Percentiles rank a stretch among this genome's conserved stretches.
Evolutionary conservation across 2,113 vertebrate genomes (phyloP).

Genomic region (Pluvialis apricaria): DNA sequence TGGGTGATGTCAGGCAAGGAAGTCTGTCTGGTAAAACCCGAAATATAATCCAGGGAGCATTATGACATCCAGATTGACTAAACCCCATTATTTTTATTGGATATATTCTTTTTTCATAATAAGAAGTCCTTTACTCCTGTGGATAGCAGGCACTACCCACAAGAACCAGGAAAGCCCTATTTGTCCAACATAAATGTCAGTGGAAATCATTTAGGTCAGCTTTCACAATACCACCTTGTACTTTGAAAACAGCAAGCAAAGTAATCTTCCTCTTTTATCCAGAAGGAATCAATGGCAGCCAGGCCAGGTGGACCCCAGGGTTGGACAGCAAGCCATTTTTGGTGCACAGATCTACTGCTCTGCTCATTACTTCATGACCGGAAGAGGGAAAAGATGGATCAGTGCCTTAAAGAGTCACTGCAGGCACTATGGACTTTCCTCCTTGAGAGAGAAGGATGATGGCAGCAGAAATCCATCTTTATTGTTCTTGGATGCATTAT

Average conservation of each 20-base stretch:
- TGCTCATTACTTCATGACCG: neutral
- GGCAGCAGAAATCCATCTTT: neutral
- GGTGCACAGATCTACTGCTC: neutral
- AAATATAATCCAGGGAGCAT: neutral
- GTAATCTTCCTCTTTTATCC: neutral
- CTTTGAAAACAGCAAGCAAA: neutral
- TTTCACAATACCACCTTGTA: neutral
- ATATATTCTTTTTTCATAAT: neutral
- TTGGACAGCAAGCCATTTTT: neutral
- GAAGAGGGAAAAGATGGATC: neutral
- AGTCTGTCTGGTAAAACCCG: neutral
- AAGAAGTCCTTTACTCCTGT: neutral
- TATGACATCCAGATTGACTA: neutral
- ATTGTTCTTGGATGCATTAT: neutral
- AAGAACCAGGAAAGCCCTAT: neutral
- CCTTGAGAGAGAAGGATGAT: neutral
- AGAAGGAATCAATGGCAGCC: neutral
- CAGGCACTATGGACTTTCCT: too few species aligned
- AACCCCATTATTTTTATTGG: neutral
- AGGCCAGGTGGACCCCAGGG: neutral
- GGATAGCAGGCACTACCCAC: neutral
- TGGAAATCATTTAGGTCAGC: neutral
- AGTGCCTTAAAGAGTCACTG: neutral
- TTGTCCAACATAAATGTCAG: neutral
- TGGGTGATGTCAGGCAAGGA: neutral